These are phyloP conservation scores for Drosophila auraria DNA, from an alignment of 1,140 invertebrate species.

Conservation along the genomic window DNA sequence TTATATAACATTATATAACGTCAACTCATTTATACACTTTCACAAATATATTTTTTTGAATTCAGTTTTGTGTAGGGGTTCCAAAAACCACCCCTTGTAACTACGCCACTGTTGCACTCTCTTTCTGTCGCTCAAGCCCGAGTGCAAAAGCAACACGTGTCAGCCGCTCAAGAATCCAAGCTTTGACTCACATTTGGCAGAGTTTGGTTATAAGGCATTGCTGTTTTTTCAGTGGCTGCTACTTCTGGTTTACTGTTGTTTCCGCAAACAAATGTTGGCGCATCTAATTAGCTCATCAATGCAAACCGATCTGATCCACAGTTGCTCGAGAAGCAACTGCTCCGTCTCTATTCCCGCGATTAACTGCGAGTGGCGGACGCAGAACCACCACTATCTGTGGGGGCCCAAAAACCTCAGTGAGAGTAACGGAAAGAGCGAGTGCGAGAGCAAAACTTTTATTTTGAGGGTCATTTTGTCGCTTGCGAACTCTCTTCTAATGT, in stretches of 20 bases:
- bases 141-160: conserved; percentile 74
- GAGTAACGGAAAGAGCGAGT: conserved; percentile 4
- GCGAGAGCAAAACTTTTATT: conserved; percentile 19
- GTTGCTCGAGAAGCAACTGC: conserved; percentile 10
- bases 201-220: conserved; percentile 60
- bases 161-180: conserved; percentile 23
- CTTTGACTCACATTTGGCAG: conserved; percentile 53
- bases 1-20: too few relatives aligned
- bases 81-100: not conserved
- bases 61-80: not conserved
- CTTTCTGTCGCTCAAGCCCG: conserved; percentile 1
- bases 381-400: conserved; percentile 7
- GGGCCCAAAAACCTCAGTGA: not conserved
- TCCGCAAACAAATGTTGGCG: conserved; percentile 23
- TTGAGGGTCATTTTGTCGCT: not conserved
- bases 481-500: conserved; percentile 14
- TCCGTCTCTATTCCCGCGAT: conserved; percentile 6
- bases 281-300: conserved; percentile 70
- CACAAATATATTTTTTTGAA: not conserved
- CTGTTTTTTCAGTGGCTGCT: conserved; percentile 25
- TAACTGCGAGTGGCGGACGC: conserved; percentile 25
- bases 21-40: not conserved
- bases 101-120: conserved; percentile 17
- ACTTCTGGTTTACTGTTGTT: conserved; percentile 33
- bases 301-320: conserved; percentile 42